Evolutionary conservation across 2,888 invertebrate species (phyloP).

Genomic region (Sturmia bella): DNA sequence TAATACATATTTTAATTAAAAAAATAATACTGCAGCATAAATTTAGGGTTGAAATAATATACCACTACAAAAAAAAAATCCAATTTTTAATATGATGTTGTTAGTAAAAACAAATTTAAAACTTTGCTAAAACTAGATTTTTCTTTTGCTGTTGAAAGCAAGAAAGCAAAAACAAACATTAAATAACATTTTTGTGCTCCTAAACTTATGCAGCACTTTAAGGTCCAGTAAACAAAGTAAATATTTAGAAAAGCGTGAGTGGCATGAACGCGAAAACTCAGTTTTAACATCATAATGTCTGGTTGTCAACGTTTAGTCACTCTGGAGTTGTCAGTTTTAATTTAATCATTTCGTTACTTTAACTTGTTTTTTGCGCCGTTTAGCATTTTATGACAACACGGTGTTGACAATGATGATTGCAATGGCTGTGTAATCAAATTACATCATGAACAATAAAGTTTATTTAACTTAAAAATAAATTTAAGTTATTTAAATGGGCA

Average conservation of each 20-base stretch:
- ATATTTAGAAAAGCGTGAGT: neutral
- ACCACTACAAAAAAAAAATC: too few species aligned
- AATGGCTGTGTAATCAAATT: constrained; percentile 44
- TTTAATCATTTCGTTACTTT: constrained; percentile 26
- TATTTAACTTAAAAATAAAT: neutral
- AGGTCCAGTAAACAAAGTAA: neutral
- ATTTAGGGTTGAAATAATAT: too few species aligned
- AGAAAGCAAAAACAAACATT: neutral
- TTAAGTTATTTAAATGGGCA: neutral
- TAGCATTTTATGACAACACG: constrained; percentile 26
- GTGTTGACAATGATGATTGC: constrained; percentile 37
- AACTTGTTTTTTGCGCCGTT: neutral
- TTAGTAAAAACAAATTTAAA: constrained; percentile 34
- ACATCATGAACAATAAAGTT: constrained; percentile 33
- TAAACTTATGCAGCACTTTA: constrained; percentile 26
- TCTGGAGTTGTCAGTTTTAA: constrained; percentile 43
- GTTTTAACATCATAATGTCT: neutral
- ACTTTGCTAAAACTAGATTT: constrained; percentile 36
- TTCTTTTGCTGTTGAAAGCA: neutral
- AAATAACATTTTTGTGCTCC: neutral
- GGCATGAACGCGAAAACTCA: neutral
- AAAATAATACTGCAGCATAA: too few species aligned
- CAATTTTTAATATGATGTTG: neutral
- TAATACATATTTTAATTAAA: too few species aligned
- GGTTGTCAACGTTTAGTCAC: neutral